A percentile compares a stretch with the other conserved stretches of the same genome.
These are phyloP conservation scores for Adineta ricciae DNA, from an alignment of 2,888 invertebrate species.

Conservation along the genomic window DNA sequence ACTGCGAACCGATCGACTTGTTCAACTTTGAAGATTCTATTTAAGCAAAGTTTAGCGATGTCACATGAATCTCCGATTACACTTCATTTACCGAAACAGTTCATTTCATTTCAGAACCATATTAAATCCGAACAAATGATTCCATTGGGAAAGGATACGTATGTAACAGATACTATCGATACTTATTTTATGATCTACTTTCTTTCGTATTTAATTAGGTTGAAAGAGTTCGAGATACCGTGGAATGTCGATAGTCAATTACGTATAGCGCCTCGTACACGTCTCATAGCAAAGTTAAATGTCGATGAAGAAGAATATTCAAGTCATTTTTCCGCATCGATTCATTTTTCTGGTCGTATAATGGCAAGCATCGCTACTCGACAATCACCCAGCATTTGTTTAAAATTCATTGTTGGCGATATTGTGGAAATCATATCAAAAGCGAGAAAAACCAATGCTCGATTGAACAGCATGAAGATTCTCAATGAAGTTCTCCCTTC, in stretches of 20 bases:
- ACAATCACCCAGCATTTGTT: slow-evolving; percentile 15
- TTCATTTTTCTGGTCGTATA: slow-evolving; percentile 37
- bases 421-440: slow-evolving; percentile 41
- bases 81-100: slow-evolving; percentile 51
- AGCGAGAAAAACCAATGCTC: slow-evolving; percentile 16
- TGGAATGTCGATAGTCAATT: slow-evolving; percentile 53
- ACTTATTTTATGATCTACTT: neutral
- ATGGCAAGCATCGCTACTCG: slow-evolving; percentile 13
- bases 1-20: slow-evolving; percentile 44
- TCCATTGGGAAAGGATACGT: slow-evolving; percentile 44
- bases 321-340: slow-evolving; percentile 47
- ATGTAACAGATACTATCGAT: neutral
- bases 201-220: neutral
- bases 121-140: slow-evolving; percentile 47
- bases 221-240: slow-evolving; percentile 45
- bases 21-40: slow-evolving; percentile 41
- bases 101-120: slow-evolving; percentile 47
- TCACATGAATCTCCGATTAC: slow-evolving; percentile 50
- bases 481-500: neutral
- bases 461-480: slow-evolving; percentile 1
- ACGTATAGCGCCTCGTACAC: slow-evolving; percentile 43
- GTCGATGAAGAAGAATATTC: slow-evolving; percentile 51
- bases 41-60: slow-evolving; percentile 45
- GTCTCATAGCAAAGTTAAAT: slow-evolving; percentile 50
- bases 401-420: slow-evolving; percentile 41